Conservation (phyloP, 2,888 invertebrate genomes). For the Torymus auratus region DNA sequence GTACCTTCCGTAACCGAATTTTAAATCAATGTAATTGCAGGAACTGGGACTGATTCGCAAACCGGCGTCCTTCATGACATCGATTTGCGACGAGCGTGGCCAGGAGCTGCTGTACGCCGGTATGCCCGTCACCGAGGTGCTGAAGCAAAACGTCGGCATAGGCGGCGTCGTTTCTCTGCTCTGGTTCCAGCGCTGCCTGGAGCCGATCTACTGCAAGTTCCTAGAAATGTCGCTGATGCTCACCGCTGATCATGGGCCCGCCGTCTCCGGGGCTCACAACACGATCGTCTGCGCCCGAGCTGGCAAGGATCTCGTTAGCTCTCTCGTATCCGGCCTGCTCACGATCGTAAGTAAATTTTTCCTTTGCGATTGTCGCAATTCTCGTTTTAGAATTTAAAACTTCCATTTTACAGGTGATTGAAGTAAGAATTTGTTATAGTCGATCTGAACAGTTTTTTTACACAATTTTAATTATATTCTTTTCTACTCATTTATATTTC, state of each 20-base stretch:
- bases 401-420: no score
- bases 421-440: no score
- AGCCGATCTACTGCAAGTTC: conserved; percentile 96
- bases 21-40: conserved; percentile 74
- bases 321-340: conserved; percentile 95
- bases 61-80: conserved; percentile 99
- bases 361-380: no score
- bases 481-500: no score
- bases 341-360: conserved; percentile 88
- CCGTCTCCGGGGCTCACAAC: conserved; percentile 98
- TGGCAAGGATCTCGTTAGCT: conserved; percentile 97
- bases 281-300: conserved; percentile 98
- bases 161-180: conserved; percentile 97
- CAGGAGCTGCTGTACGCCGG: conserved; percentile 98
- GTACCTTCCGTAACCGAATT: not conserved
- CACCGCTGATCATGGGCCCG: conserved; percentile 99
- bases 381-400: no score
- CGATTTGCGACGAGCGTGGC: conserved; percentile 99
- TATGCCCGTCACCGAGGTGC: conserved; percentile 90
- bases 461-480: no score
- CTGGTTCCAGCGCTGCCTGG: conserved; percentile 99
- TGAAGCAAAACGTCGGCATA: conserved; percentile 96
- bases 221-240: conserved; percentile 99
- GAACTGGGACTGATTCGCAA: conserved; percentile 98
- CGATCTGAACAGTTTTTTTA: no score